Evolutionary conservation across 2,888 invertebrate genomes (phyloP), one percentile per base, ranked within the genome.

Genomic region (Campaea margaritaria): DNA sequence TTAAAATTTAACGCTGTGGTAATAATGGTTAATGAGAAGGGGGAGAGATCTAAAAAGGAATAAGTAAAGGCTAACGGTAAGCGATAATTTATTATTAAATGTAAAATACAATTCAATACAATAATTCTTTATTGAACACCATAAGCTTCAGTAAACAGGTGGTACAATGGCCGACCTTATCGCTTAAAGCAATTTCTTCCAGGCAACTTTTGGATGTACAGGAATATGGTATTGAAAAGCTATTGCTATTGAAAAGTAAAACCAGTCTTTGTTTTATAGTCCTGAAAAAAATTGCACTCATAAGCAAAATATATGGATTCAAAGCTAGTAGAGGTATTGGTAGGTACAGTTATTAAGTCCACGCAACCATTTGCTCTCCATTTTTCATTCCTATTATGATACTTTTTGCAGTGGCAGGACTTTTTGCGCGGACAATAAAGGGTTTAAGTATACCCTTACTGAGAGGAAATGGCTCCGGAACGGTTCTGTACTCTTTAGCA

Each of bases 371-470:
- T 83, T 77, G 74, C 73, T 74, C 72, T 57, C 69, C 69, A 79
- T 76, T 81, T 82, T 76, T 74, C 73, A 73, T 68, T 65, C 65
- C 68, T 74, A 75, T 75, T 75, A 75, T 71, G 66, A 68, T 74
- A 74, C 73, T 81, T 80, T 79, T 75, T 49, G 74, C 74, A 74
- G 72, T 72, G 68, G 61, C 64, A 71, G 68, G 78, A 76, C 73
- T 81, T 79, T 82, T 81, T 75, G 67, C 61, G 66, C 73, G 72
- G 77, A 79, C 78, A 79, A 82, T 77, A 83, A 86, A 83, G 76
- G 67, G 82, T 79, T 81, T 82, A 53, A 63, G 58, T 78, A 74
- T n/a, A n/a, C n/a, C n/a, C n/a, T n/a, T n/a, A 72, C 75, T 71
- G 72, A 67, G 73, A 74, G 75, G 53, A 47, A 46, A 60, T 55